Base-by-base conservation (phyloP, 2,888 invertebrate genomes). In the Frankliniella fusca region DNA sequence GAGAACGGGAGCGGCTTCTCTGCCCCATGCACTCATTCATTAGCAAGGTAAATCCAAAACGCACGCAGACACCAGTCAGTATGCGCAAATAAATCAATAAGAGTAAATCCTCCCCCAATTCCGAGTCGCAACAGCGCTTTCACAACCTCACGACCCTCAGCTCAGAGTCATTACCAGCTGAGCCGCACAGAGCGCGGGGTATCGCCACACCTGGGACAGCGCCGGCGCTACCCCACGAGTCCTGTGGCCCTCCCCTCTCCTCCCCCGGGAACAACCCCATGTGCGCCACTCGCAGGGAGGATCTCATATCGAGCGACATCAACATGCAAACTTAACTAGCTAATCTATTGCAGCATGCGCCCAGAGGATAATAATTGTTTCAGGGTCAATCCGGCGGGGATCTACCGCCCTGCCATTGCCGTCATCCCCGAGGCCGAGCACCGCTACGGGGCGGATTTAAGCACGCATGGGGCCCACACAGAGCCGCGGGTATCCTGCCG, bases 311-410 rank as follows among this genome's bases (percentile, higher is more conserved):
- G 23, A 23, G 54, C 18, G 70, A 27, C 70, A 76, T 76, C 70
- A 76, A 23, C 70, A 76, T 76, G 70, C 70, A 76, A 76, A 76
- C 70, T 76, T 76, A 76, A 76, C 70, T 76, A 76, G 70, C 23
- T 76, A 76, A 76, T 76, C 70, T 76, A 76, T 76, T 76, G 12
- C 23, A 27, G 70, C 54, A 54, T 15, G 54, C 38, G 38, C 38
- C 38, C 38, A 27, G 70, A 76, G 70, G 70, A 70, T 76, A 76
- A 76, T 76, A 76, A 76, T 76, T 76, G 70, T 76, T 76, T 76
- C 27, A 76, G 70, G 70, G 70, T 76, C 70, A 76, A 12, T 23
- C 70, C 70, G 8, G 23, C 9, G 11, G 38, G 38, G 15, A 11
- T 38, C 38, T 15, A 15, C 70, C 70, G 3, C 5, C 70, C 23